Evolutionary conservation across 2,113 vertebrate genomes (phyloP), one percentile per base, ranked within the genome.

Genomic region (Chionis minor): DNA sequence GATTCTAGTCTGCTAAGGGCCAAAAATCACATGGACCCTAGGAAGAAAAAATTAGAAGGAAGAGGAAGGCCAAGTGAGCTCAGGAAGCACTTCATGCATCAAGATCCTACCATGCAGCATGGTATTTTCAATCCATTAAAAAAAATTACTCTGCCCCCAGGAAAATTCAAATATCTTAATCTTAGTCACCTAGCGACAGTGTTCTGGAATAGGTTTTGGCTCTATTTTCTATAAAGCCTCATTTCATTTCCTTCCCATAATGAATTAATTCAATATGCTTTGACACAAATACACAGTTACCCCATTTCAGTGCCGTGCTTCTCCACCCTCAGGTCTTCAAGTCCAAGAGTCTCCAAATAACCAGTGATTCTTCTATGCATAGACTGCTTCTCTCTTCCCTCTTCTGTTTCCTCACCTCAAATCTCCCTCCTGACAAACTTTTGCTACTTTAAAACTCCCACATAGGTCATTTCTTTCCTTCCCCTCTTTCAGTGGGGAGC

Each of bases 211-310:
- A 67, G 18, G 38, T 81, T 89, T 78, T 74, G 59, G n/a, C 33
- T 91, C 51, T 71, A 6, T 63, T 77, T 90, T 73, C 67, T 26
- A 32, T 22, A 81, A 66, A 73, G 55, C 17, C 55, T 77, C 2
- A 0, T 38, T 56, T 44, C 8, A 73, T 78, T 95, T 88, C 63
- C 83, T 81, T 78, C 32, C 66, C 8, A 28, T 42, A 91, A 86
- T n/a, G 42, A 94, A 91, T 88, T 86, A 73, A 94, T 86, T 86
- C 54, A 77, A 32, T 42, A 62, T 24, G 18, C 35, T 58, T 83
- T 83, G 54, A 94, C 77, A 80, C 35, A 96, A 96, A 94, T 45
- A 74, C 58, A 93, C 44, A 78, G 72, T 94, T 84, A 94, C 55
- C 63, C 77, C 77, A 86, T 84, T 93, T 86, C 63, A 83, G 2